Percentiles rank a stretch among this genome's conserved stretches.
These are phyloP conservation scores for Hesperia comma DNA, from an alignment of 2,888 invertebrate genomes.

Conservation along the genomic window DNA sequence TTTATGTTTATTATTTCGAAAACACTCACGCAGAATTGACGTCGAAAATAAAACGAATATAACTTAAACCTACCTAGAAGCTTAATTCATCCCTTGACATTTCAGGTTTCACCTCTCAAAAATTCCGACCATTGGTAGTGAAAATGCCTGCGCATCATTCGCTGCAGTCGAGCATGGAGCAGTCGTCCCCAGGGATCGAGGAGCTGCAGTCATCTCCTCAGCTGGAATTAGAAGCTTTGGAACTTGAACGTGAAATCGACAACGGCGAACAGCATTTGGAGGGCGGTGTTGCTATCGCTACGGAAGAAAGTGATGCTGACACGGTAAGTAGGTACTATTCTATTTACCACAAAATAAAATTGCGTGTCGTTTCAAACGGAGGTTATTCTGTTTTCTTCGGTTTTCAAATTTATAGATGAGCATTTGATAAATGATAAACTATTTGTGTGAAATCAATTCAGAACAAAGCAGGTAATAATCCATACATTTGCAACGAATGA, in stretches of 20 bases:
- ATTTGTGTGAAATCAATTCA: no score
- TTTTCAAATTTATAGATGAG: no score
- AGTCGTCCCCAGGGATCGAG: slow-evolving; percentile 58
- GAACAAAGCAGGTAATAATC: no score
- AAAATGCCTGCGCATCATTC: slow-evolving; percentile 65
- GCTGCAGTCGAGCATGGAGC: slow-evolving; percentile 53
- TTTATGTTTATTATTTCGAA: no score
- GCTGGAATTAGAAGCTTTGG: slow-evolving; percentile 64
- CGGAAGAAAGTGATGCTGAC: slow-evolving; percentile 76
- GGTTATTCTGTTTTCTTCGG: no score
- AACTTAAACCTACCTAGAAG: no score
- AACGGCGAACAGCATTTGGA: slow-evolving; percentile 69
- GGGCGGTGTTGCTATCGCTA: slow-evolving; percentile 68
- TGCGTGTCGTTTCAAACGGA: no score
- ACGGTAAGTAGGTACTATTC: slow-evolving; percentile 70
- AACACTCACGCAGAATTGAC: neutral
- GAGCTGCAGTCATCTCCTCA: slow-evolving; percentile 71
- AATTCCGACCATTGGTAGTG: slow-evolving; percentile 66
- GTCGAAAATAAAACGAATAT: no score
- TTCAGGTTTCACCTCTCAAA: slow-evolving; percentile 48
- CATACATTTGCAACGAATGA: neutral
- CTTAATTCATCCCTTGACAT: neutral
- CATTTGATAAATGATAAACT: no score
- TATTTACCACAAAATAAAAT: no score
- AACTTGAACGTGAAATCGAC: slow-evolving; percentile 66